Evolutionary conservation across 1,140 invertebrate genomes (phyloP).

Genomic region (Idris sp.): DNA sequence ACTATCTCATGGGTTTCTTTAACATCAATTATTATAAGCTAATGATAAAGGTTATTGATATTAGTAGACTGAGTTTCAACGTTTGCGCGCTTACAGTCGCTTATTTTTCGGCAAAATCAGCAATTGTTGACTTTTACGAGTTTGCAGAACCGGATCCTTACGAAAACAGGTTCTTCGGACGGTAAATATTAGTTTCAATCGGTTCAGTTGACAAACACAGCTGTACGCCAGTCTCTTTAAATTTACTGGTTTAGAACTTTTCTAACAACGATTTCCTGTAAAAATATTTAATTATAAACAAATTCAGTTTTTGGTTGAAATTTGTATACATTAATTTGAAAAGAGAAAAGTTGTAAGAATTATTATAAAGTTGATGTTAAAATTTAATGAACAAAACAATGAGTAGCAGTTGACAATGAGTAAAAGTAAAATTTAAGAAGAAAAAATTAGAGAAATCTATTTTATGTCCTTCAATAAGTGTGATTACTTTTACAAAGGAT

Average conservation of each 20-base stretch:
- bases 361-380: too few species aligned
- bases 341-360: too few species aligned
- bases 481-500: not conserved
- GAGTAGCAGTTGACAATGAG: too few species aligned
- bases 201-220: slow-evolving; percentile 51
- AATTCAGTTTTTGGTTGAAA: slow-evolving; percentile 7
- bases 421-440: too few species aligned
- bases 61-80: not conserved
- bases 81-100: slow-evolving; percentile 1
- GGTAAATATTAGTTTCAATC: slow-evolving; percentile 45
- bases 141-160: slow-evolving; percentile 47
- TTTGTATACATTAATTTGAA: not conserved
- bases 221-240: slow-evolving; percentile 29
- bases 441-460: not conserved
- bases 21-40: slow-evolving; percentile 5
- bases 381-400: too few species aligned
- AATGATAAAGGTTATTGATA: slow-evolving; percentile 2
- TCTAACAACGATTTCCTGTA: slow-evolving; percentile 29
- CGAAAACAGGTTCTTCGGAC: slow-evolving; percentile 42
- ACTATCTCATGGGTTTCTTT: too few species aligned
- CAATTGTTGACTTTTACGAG: slow-evolving; percentile 57
- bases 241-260: slow-evolving; percentile 33
- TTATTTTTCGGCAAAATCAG: slow-evolving; percentile 45
- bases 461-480: not conserved
- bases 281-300: slow-evolving; percentile 20